Conservation (phyloP, 2,888 invertebrate species). For the Diadromus collaris region DNA sequence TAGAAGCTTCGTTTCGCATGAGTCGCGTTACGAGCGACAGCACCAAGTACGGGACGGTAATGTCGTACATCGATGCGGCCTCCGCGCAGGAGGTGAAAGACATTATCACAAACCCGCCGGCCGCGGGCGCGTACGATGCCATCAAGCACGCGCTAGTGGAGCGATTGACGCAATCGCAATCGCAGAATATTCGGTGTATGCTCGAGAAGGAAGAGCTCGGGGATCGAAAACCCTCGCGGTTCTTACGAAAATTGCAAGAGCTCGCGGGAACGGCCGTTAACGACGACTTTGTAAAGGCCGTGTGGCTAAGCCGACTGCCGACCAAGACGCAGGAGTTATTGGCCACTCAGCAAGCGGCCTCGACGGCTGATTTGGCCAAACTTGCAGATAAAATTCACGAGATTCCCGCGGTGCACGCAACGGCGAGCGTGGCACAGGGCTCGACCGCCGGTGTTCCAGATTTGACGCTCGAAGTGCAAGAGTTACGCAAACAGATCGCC, state of each 20-base stretch:
- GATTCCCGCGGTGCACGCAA: background rate
- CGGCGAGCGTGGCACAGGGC: background rate
- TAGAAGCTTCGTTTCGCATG: too few relatives aligned
- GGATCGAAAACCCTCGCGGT: background rate
- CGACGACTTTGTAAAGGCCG: background rate
- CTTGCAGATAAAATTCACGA: background rate
- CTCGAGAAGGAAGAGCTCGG: background rate
- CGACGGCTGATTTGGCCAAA: background rate
- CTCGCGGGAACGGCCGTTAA: constrained; percentile 1
- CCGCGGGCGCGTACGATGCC: background rate
- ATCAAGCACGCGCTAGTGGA: background rate
- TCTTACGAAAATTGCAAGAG: background rate
- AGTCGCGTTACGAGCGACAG: too few relatives aligned
- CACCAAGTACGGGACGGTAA: too few relatives aligned
- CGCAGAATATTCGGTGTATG: background rate
- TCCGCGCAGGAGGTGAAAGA: too few relatives aligned
- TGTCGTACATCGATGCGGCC: too few relatives aligned
- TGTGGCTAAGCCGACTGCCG: background rate
- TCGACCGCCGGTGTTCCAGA: background rate
- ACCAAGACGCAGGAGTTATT: background rate
- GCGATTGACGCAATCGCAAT: background rate
- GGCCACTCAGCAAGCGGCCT: background rate
- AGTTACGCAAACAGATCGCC: background rate
- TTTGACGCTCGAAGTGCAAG: background rate
- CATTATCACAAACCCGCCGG: background rate